Evolutionary conservation across 2,888 invertebrate species (phyloP), one percentile per base, ranked within the genome.

Genomic region (Cristatella mucedo): DNA sequence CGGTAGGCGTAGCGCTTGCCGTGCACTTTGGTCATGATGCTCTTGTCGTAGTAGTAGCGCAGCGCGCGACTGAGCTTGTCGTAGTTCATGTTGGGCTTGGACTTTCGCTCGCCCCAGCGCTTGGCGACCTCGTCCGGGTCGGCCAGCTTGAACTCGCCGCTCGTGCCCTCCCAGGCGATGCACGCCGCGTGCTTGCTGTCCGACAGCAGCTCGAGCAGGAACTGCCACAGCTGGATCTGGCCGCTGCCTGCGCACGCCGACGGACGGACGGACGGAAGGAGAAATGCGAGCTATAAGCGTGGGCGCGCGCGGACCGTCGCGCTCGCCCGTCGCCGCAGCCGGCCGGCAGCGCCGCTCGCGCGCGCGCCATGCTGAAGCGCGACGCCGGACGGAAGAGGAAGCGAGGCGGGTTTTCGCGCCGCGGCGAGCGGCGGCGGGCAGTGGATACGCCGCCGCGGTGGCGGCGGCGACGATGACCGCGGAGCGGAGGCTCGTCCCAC

Each of bases 211-310:
- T 95, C 93, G 60, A 95, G 74, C 53, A 95, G 75, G 73, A 95
- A 93, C 73, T 93, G 93, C 93, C 93, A 93, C 67, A 95, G 75
- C 74, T 95, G 93, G 69, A 93, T 91, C 74, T 95, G 95, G 22
- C 95, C 93, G 40, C 61, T 59, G 21, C 64, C 64, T 64, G 50
- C n/a, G n/a, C n/a, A n/a, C n/a, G n/a, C n/a, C n/a, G n/a, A n/a
- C n/a, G n/a, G n/a, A n/a, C n/a, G n/a, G n/a, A n/a, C n/a, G n/a
- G n/a, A n/a, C n/a, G n/a, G n/a, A n/a, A n/a, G n/a, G n/a, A n/a
- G n/a, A n/a, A n/a, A n/a, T n/a, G n/a, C n/a, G n/a, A n/a, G n/a
- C n/a, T n/a, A n/a, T n/a, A n/a, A n/a, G n/a, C n/a, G n/a, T n/a
- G n/a, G n/a, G n/a, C n/a, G n/a, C n/a, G n/a, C n/a, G n/a, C n/a